phyloP scores from a whole-genome alignment of 1,140 invertebrate species.

The Drosophila bocqueti region DNA sequence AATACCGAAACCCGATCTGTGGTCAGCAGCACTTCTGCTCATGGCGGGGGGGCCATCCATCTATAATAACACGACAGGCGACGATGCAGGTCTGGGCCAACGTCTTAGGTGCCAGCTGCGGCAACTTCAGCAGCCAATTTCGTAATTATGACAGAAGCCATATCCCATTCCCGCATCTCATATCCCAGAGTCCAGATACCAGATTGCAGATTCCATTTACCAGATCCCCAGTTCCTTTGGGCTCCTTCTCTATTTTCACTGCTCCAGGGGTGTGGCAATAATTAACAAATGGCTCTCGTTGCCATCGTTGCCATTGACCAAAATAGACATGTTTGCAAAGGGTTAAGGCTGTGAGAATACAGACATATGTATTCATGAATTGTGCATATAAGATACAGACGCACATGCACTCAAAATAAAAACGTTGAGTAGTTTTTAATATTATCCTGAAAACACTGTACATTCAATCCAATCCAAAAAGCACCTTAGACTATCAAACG shows the following conservation, averaged over 20 bases:
- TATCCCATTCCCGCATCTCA: neutral
- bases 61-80: constrained; percentile 45
- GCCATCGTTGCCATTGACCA: constrained; percentile 35
- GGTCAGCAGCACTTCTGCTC: constrained; percentile 17
- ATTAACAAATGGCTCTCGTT: constrained; percentile 64
- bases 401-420: constrained; percentile 13
- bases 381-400: constrained; percentile 3
- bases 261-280: constrained; percentile 48
- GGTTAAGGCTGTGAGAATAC: constrained; percentile 21
- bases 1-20: constrained; percentile 73
- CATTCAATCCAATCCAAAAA: neutral
- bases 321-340: constrained; percentile 59
- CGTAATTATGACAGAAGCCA: constrained; percentile 68
- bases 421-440: neutral
- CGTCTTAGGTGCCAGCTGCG: constrained; percentile 39
- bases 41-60: constrained; percentile 10
- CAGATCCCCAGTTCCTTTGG: constrained; percentile 13
- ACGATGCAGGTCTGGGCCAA: constrained; percentile 29
- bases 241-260: constrained; percentile 27
- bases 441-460: neutral
- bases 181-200: neutral
- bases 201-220: constrained; percentile 22
- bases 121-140: constrained; percentile 59
- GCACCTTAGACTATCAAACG: neutral
- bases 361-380: constrained; percentile 2